Evolutionary conservation across 2,888 invertebrate species (phyloP).

Genomic region (Leptarthrus brevirostris): DNA sequence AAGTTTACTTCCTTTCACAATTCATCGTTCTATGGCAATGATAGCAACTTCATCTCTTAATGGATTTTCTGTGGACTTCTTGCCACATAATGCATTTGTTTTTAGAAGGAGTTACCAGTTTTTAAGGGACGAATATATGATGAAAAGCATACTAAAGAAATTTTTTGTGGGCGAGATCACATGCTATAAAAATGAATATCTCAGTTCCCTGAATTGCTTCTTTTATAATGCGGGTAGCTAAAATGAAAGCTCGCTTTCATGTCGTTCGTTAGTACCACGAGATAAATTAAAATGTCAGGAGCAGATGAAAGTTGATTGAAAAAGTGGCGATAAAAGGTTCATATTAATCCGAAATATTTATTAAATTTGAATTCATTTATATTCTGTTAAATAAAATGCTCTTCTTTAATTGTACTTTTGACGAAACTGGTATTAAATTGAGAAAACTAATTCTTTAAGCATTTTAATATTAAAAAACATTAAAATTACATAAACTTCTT

Average conservation of each 20-base stretch:
- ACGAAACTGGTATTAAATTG: too few species aligned
- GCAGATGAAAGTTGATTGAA: not conserved
- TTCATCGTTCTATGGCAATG: conserved; percentile 2
- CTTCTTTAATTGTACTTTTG: too few species aligned
- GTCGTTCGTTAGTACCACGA: not conserved
- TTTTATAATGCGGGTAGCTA: conserved; percentile 3
- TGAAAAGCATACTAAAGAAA: conserved; percentile 1
- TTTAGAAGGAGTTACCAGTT: conserved; percentile 7
- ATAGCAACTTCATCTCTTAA: conserved; percentile 20
- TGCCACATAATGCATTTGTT: not conserved
- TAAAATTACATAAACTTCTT: too few species aligned
- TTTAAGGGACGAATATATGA: conserved; percentile 1
- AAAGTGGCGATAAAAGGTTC: not conserved
- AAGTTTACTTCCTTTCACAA: conserved; percentile 19
- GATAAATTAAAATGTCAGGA: conserved; percentile 36
- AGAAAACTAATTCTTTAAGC: too few species aligned
- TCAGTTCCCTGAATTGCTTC: not conserved
- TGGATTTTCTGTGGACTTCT: not conserved
- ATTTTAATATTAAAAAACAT: too few species aligned
- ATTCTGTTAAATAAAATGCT: too few species aligned
- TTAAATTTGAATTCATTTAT: too few species aligned
- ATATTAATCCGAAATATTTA: too few species aligned
- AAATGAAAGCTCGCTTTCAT: not conserved
- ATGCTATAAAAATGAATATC: not conserved
- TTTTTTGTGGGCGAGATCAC: not conserved